Conservation (phyloP, 35 echinoderm and acorn worm species). For the Chiridota heheva region DNA sequence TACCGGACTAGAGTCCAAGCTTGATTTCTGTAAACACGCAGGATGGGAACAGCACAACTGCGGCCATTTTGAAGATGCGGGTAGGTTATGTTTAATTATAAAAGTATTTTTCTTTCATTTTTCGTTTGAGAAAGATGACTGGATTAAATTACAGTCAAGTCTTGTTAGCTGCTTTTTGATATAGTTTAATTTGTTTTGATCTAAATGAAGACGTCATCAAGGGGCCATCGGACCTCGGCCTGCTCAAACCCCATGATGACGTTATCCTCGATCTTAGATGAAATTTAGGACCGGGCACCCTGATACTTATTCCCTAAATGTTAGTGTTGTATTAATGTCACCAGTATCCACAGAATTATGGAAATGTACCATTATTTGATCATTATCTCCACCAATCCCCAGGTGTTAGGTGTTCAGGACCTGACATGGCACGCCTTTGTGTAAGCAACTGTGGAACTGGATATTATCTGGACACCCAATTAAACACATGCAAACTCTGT, state of each 20-base stretch:
- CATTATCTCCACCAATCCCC: too few species aligned
- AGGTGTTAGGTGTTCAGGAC: slow-evolving; percentile 90
- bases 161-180: background rate
- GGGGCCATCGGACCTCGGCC: background rate
- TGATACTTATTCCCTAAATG: too few species aligned
- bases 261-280: background rate
- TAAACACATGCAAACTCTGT: slow-evolving; percentile 71
- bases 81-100: slow-evolving; percentile 37
- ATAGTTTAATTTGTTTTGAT: background rate
- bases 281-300: too few species aligned
- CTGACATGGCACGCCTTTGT: slow-evolving; percentile 77
- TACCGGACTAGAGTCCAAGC: slow-evolving; percentile 59
- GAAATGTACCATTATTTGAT: too few species aligned
- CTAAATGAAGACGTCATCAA: background rate
- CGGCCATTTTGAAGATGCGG: slow-evolving; percentile 93
- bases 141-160: background rate
- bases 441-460: slow-evolving; percentile 80
- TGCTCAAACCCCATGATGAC: too few species aligned
- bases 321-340: background rate
- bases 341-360: too few species aligned
- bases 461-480: slow-evolving; percentile 61
- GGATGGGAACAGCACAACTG: slow-evolving; percentile 75
- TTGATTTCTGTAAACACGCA: slow-evolving; percentile 70
- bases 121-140: background rate
- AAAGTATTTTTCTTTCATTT: background rate